Percentiles rank a stretch among this genome's conserved stretches.
Evolutionary conservation across 2,113 vertebrate species (phyloP).

Genomic region (Phycodurus eques): DNA sequence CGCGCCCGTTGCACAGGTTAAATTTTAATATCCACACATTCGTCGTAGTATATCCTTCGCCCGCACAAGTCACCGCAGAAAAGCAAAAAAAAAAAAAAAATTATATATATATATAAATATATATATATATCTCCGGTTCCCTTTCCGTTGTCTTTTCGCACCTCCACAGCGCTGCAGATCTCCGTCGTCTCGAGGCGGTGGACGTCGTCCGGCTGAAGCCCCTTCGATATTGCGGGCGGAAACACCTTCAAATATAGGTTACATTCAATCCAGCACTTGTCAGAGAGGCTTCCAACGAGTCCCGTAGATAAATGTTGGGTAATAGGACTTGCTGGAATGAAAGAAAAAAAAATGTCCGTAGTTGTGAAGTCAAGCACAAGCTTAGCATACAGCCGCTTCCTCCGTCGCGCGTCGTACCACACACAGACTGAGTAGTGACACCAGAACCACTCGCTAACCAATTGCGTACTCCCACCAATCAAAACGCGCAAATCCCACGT

Average conservation of each 20-base stretch:
- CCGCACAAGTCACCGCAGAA: slow-evolving; percentile 24
- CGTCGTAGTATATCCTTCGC: slow-evolving; percentile 44
- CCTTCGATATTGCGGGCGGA: slow-evolving; percentile 28
- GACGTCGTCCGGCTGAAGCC: slow-evolving; percentile 47
- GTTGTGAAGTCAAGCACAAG: slow-evolving; percentile 49
- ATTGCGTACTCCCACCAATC: slow-evolving; percentile 75
- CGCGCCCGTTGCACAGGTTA: slow-evolving; percentile 42
- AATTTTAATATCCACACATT: slow-evolving; percentile 46
- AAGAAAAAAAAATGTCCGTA: slow-evolving; percentile 43
- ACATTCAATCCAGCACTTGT: slow-evolving; percentile 34
- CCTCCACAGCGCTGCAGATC: slow-evolving; percentile 46
- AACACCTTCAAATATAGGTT: slow-evolving; percentile 44
- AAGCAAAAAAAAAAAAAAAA: slow-evolving; percentile 10
- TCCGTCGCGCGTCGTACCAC: slow-evolving; percentile 76
- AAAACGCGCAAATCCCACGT: slow-evolving; percentile 71
- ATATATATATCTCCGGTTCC: slow-evolving; percentile 8
- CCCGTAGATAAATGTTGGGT: slow-evolving; percentile 25
- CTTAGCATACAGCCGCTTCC: slow-evolving; percentile 54
- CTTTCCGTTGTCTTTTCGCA: slow-evolving; percentile 26
- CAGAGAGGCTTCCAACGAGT: slow-evolving; percentile 30
- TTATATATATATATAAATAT: too few species aligned
- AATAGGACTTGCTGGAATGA: not conserved
- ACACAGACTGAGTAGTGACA: slow-evolving; percentile 82
- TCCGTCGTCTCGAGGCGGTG: slow-evolving; percentile 53
- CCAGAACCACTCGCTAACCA: slow-evolving; percentile 74